A percentile compares a stretch with the other conserved stretches of the same genome.
phyloP scores from a whole-genome alignment of 2,888 invertebrate genomes.

The Chloroclysta siterata region DNA sequence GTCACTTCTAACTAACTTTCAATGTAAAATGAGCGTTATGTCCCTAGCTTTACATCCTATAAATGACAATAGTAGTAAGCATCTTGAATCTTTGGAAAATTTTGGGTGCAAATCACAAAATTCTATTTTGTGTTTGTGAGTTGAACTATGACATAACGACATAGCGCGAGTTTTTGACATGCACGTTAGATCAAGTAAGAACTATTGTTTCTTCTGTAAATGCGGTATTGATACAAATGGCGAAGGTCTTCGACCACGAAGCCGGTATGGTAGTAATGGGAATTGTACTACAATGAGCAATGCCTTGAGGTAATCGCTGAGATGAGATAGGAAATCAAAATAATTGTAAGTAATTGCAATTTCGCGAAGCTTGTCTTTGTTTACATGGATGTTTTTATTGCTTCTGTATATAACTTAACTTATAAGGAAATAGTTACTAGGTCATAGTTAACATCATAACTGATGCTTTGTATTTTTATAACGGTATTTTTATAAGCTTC shows the following conservation, averaged over 20 bases:
- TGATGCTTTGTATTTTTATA: background rate
- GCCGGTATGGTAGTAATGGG: slow-evolving; percentile 39
- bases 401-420: background rate
- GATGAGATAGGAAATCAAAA: slow-evolving; percentile 38
- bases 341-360: slow-evolving; percentile 31
- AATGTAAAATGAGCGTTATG: slow-evolving; percentile 23
- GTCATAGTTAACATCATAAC: background rate
- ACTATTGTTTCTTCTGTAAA: slow-evolving; percentile 16
- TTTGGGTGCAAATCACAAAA: background rate
- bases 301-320: slow-evolving; percentile 37
- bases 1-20: slow-evolving; percentile 24
- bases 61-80: background rate
- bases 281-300: slow-evolving; percentile 42
- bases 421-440: background rate
- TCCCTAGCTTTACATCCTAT: slow-evolving; percentile 4
- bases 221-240: slow-evolving; percentile 41
- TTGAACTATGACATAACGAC: background rate
- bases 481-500: background rate
- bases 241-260: slow-evolving; percentile 40
- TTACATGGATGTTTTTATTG: slow-evolving; percentile 7
- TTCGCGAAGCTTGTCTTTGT: slow-evolving; percentile 23
- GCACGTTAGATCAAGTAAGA: background rate
- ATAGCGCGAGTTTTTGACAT: background rate
- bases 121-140: background rate
- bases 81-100: background rate